Evolutionary conservation across 2,888 invertebrate genomes (phyloP).

Genomic region (Lacanobia oleracea): DNA sequence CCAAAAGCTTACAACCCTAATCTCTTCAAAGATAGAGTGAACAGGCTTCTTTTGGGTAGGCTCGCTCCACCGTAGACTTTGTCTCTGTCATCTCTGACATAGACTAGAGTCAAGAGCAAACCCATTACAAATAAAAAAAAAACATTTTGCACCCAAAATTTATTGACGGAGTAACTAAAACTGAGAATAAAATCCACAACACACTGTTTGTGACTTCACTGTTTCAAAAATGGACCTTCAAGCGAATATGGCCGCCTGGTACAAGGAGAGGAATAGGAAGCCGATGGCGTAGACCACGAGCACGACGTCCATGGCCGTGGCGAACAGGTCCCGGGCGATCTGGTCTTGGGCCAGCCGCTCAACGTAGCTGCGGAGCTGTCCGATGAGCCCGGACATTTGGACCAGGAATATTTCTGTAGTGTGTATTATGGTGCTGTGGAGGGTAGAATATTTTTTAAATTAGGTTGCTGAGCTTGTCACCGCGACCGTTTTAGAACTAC

Average conservation of each 20-base stretch:
- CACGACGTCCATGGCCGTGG: conserved; percentile 79
- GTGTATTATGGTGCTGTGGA: conserved; percentile 71
- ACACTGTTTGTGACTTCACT: conserved; percentile 55
- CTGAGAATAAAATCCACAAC: conserved; percentile 32
- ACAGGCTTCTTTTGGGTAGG: too few relatives aligned
- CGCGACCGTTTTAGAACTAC: too few relatives aligned
- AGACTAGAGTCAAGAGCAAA: too few relatives aligned
- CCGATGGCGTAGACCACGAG: conserved; percentile 82
- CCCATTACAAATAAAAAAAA: too few relatives aligned
- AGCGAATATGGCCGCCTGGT: conserved; percentile 72
- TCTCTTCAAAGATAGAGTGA: too few relatives aligned
- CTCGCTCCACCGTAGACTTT: too few relatives aligned
- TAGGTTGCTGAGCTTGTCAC: too few relatives aligned
- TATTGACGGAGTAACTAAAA: conserved; percentile 42
- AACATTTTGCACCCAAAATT: conserved; percentile 41
- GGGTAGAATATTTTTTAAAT: background rate
- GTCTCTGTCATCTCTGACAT: too few relatives aligned
- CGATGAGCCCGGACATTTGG: conserved; percentile 66
- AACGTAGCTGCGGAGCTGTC: conserved; percentile 64
- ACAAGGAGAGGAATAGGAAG: conserved; percentile 81
- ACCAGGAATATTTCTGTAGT: conserved; percentile 70
- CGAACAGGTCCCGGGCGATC: conserved; percentile 75
- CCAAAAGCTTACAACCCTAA: too few relatives aligned
- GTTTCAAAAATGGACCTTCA: conserved; percentile 36
- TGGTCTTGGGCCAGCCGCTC: conserved; percentile 71